phyloP scores from a whole-genome alignment of 2,113 vertebrate species.

The Barbus barbus region DNA sequence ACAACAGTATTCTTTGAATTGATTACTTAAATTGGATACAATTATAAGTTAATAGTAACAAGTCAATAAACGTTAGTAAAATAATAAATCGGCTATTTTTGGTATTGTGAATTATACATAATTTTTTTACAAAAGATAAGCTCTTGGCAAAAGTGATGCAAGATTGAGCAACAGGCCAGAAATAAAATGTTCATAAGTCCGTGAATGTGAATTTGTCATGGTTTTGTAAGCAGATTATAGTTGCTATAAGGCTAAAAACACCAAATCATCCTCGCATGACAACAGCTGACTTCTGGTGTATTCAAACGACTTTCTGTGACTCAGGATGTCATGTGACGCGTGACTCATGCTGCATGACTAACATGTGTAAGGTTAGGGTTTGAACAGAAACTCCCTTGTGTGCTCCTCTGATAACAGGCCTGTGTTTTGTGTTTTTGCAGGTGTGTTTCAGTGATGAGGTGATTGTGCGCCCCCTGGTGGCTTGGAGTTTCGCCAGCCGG shows the following conservation, averaged over 20 bases:
- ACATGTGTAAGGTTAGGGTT: background rate
- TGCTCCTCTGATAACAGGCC: background rate
- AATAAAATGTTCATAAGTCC: background rate
- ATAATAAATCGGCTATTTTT: too few species aligned
- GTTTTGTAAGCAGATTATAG: background rate
- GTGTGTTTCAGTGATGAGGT: conserved; percentile 53
- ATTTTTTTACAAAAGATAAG: background rate
- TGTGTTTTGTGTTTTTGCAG: conserved; percentile 40
- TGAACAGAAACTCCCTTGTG: background rate
- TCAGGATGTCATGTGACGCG: background rate
- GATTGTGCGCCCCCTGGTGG: conserved; percentile 46
- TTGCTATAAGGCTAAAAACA: background rate
- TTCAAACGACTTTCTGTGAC: background rate
- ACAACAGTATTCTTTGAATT: background rate
- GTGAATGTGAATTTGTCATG: too few species aligned
- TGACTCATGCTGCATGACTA: background rate
- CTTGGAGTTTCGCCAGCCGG: conserved; percentile 45
- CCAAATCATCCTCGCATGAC: background rate
- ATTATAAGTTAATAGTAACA: background rate
- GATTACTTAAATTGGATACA: background rate
- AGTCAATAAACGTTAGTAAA: too few species aligned
- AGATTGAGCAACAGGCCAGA: background rate
- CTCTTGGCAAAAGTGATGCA: background rate
- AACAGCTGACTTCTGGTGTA: background rate
- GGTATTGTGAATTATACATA: background rate